Conservation (phyloP, 2,888 invertebrate species). For the Netelia inedita region DNA sequence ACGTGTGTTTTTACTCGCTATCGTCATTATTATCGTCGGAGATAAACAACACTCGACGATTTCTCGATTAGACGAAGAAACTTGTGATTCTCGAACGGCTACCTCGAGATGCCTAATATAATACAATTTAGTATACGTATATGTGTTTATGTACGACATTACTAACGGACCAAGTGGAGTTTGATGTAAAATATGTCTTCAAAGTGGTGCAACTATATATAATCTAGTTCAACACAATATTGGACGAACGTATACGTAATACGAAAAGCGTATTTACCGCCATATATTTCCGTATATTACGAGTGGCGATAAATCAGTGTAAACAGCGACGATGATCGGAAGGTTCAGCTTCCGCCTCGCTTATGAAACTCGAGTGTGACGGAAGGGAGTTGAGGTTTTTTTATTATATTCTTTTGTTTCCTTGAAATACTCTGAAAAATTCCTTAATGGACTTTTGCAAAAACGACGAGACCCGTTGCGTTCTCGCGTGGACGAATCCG, state of each 20-base stretch:
- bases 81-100: constrained; percentile 42
- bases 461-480: not conserved
- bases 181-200: not conserved
- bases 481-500: constrained; percentile 2
- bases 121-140: constrained; percentile 12
- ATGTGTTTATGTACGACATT: not conserved
- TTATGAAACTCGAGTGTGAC: constrained; percentile 39
- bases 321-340: constrained; percentile 21
- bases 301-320: constrained; percentile 37
- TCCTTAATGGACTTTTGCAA: constrained; percentile 4
- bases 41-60: constrained; percentile 47
- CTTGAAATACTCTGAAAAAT: not conserved
- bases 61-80: constrained; percentile 27
- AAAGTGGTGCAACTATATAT: not conserved
- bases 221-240: not conserved
- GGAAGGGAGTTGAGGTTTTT: not conserved
- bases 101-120: constrained; percentile 31
- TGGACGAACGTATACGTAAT: not conserved
- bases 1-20: constrained; percentile 31
- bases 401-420: not conserved
- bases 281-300: not conserved
- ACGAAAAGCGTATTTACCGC: not conserved
- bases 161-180: not conserved
- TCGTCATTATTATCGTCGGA: constrained; percentile 46
- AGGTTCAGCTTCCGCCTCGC: constrained; percentile 33